Base-by-base conservation (phyloP, 1,140 invertebrate genomes). In the Caenorhabditis brenneri region DNA sequence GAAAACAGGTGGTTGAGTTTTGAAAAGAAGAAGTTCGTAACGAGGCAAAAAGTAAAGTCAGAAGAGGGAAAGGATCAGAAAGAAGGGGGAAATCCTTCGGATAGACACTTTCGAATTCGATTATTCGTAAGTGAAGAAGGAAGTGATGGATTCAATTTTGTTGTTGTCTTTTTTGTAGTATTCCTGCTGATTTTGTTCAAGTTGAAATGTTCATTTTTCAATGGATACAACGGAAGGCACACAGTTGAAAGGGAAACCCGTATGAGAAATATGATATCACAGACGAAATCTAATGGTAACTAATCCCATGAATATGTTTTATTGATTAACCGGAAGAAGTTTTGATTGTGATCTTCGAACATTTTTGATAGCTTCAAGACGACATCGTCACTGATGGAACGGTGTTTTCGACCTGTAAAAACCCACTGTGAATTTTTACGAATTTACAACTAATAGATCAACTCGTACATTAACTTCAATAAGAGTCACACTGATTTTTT, bases 331-430 rank as follows among this genome's bases (percentile, higher is more conserved):
- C 36, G 65, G 22, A 74, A 74, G n/a, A 74, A 74, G 65, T 74
- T 74, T 74, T 74, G 65, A 74, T 74, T 74, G 36, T 74, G 65
- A 5, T 74, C 65, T 42, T 74, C 65, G n/a, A 74, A 74, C 65
- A 42, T 74, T 12, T 74, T 42, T 27, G 65, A 74, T 15, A 74
- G n/a, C 19, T 74, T 74, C 19, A 42, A 12, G 2, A 74, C 65
- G 10, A 74, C 65, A 12, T 74, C 65, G 10, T 74, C 65, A 22
- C 65, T 74, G 9, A 74, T 15, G 5, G 65, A 74, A 27, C 65
- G 33, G n/a, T 74, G 65, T 31, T 74, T 74, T 46, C 65, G n/a
- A 0, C 65, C 65, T 74, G 19, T 42, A 74, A 74, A 22, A 22
- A 42, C 0, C 42, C 9, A 16, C 42, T n/a, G n/a, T n/a, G n/a